A percentile compares a stretch with the other conserved stretches of the same genome.
Conservation (phyloP, 2,113 vertebrate genomes). For the Microcebus tavaratra region DNA sequence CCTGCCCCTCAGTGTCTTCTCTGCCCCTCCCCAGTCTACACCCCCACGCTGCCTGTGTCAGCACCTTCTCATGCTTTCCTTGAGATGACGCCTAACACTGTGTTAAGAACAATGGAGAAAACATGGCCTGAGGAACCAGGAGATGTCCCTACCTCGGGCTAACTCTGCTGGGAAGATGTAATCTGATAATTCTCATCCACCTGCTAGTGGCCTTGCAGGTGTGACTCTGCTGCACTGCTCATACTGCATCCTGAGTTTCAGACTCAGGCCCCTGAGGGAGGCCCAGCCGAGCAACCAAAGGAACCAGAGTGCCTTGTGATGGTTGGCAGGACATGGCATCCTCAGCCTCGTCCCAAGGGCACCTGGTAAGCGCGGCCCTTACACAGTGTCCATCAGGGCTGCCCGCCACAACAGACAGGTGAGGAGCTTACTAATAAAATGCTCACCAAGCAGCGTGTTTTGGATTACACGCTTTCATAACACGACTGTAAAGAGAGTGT, state of each 20-base stretch:
- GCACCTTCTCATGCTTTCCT: not conserved
- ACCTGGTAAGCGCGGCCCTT: not conserved
- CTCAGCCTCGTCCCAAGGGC: not conserved
- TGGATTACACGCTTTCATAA: not conserved
- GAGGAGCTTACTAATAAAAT: not conserved
- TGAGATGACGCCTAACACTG: not conserved
- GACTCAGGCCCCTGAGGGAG: not conserved
- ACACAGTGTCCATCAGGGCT: not conserved
- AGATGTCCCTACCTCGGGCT: not conserved
- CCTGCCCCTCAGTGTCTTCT: not conserved
- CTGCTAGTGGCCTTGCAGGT: not conserved
- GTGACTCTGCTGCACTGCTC: too few species aligned
- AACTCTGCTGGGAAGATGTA: not conserved
- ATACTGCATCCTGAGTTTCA: not conserved
- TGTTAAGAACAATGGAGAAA: not conserved
- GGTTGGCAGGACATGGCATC: not conserved
- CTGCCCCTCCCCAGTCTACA: not conserved
- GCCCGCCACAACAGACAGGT: not conserved
- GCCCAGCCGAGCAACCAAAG: not conserved
- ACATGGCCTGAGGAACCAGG: not conserved
- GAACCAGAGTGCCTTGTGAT: not conserved
- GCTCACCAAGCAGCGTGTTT: not conserved
- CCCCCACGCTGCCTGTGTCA: too few species aligned
- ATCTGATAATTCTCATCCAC: not conserved
- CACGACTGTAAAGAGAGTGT: not conserved